Conservation (phyloP, 2,113 vertebrate genomes). For the Turdus rufiventris region DNA sequence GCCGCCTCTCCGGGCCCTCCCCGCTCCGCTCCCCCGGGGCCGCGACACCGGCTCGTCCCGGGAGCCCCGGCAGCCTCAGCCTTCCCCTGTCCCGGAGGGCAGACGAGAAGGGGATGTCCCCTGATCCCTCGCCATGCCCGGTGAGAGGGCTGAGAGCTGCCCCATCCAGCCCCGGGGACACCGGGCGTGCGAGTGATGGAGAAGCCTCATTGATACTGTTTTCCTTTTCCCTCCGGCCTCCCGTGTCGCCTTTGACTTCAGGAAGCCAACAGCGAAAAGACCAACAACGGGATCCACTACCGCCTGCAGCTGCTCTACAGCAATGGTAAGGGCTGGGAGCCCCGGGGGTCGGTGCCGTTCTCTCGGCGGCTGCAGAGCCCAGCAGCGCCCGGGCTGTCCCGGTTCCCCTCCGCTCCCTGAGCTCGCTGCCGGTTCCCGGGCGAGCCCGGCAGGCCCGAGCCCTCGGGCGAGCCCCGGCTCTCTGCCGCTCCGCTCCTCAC, state of each 20-base stretch:
- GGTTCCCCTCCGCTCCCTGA: neutral
- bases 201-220: neutral
- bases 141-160: neutral
- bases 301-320: conserved; percentile 97
- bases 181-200: neutral
- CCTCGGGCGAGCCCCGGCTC: neutral
- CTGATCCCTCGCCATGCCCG: neutral
- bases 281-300: conserved; percentile 99
- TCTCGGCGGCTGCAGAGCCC: neutral
- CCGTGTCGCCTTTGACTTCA: conserved; percentile 69
- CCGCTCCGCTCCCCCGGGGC: neutral
- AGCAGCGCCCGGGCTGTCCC: neutral
- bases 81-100: neutral
- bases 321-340: conserved; percentile 83
- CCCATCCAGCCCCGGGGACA: neutral
- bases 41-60: neutral
- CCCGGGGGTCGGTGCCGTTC: neutral
- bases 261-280: conserved; percentile 98
- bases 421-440: neutral
- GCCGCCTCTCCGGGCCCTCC: neutral
- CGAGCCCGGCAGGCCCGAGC: neutral
- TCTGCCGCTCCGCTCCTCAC: neutral
- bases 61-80: neutral
- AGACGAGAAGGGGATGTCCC: neutral
- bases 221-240: conserved; percentile 52